These are phyloP conservation scores for Synanthedon myopaeformis DNA, from an alignment of 2,888 invertebrate genomes.

Conservation along the genomic window DNA sequence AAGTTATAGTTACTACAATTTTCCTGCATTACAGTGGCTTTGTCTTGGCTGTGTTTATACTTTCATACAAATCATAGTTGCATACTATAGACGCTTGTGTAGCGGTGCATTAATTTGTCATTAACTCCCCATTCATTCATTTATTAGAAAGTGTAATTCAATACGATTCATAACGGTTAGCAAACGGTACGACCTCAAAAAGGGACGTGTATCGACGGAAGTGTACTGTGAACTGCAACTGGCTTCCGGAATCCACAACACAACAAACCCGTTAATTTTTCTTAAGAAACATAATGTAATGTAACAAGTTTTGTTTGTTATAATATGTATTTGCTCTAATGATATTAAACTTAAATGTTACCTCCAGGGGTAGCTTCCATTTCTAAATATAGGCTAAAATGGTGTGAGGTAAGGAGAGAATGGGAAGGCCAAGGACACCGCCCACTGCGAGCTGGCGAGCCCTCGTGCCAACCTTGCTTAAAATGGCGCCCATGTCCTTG, in stretches of 20 bases:
- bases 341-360: no score
- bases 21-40: no score
- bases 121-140: constrained; percentile 13
- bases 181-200: constrained; percentile 39
- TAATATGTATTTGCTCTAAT: no score
- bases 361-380: neutral
- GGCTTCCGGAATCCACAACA: constrained; percentile 6
- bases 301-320: no score
- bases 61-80: neutral
- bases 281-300: no score
- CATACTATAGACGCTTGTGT: neutral
- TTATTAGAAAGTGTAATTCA: constrained; percentile 23
- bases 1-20: no score
- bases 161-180: constrained; percentile 36
- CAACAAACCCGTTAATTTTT: no score
- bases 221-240: constrained; percentile 21
- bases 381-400: constrained; percentile 21
- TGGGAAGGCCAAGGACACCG: constrained; percentile 39
- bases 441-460: constrained; percentile 25
- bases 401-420: constrained; percentile 17
- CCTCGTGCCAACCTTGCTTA: constrained; percentile 34
- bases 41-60: no score
- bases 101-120: constrained; percentile 14
- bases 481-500: constrained; percentile 32
- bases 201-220: constrained; percentile 34